Evolutionary conservation across 2,888 invertebrate genomes (phyloP).

Genomic region (Eristalinus sepulchralis): DNA sequence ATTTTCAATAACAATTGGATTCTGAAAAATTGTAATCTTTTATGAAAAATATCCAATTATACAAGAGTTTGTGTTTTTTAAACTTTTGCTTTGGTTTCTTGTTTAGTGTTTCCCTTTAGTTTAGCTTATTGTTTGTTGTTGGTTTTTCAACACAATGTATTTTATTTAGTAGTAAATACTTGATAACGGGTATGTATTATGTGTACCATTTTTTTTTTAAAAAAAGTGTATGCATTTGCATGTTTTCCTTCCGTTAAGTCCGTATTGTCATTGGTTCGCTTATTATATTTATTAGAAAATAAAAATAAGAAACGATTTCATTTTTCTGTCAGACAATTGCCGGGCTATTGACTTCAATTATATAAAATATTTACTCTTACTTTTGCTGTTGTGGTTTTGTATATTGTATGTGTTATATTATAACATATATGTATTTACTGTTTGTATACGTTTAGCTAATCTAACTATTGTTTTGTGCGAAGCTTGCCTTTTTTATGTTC

Average conservation of each 20-base stretch:
- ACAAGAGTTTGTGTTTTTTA: neutral
- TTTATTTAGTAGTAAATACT: conserved; percentile 11
- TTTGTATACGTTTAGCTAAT: conserved; percentile 24
- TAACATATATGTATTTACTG: conserved; percentile 40
- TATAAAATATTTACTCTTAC: conserved; percentile 60
- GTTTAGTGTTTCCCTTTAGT: neutral
- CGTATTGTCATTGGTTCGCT: conserved; percentile 67
- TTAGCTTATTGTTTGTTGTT: neutral
- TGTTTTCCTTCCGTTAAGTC: conserved; percentile 32
- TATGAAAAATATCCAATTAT: conserved; percentile 38
- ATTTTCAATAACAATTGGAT: conserved; percentile 39
- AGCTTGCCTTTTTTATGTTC: conserved; percentile 34
- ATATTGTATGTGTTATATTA: neutral
- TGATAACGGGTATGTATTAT: conserved; percentile 27
- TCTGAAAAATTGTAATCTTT: conserved; percentile 14
- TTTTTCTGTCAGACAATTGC: conserved; percentile 48
- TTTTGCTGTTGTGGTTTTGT: conserved; percentile 30
- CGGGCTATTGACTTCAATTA: conserved; percentile 34
- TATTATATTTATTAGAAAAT: conserved; percentile 42
- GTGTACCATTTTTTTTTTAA: conserved; percentile 24
- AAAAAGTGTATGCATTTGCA: conserved; percentile 33
- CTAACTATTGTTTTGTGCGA: conserved; percentile 60
- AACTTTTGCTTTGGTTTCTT: no score
- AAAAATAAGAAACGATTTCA: conserved; percentile 10
- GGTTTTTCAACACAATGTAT: neutral